These are phyloP conservation scores for Drosophila anceps DNA, from an alignment of 2,888 invertebrate species.

Conservation along the genomic window DNA sequence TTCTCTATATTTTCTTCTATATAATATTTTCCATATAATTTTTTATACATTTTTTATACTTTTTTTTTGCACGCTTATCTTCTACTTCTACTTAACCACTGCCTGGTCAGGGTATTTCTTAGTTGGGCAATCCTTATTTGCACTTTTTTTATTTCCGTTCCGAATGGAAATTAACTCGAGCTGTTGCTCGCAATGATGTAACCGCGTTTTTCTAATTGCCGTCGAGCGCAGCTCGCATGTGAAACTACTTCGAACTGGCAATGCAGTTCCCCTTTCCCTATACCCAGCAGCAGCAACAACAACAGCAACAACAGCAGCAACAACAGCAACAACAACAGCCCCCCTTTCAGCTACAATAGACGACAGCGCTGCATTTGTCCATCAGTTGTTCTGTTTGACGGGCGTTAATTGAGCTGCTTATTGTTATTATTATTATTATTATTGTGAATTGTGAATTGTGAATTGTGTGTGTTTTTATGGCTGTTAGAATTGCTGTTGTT, in stretches of 20 bases:
- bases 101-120: not conserved
- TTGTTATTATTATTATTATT: constrained; percentile 55
- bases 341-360: not conserved
- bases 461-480: constrained; percentile 8
- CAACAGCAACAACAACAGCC: not conserved
- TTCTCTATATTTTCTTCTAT: no score
- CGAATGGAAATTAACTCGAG: constrained; percentile 66
- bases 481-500: constrained; percentile 10
- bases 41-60: no score
- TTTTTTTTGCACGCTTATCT: no score
- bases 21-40: no score
- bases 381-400: constrained; percentile 29
- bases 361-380: not conserved
- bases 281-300: not conserved
- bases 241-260: constrained; percentile 70
- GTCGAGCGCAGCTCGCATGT: constrained; percentile 55
- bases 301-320: not conserved
- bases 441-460: constrained; percentile 22
- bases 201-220: constrained; percentile 72
- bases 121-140: not conserved
- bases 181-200: constrained; percentile 68
- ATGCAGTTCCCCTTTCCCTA: constrained; percentile 35
- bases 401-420: constrained; percentile 80
- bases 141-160: constrained; percentile 54
- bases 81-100: not conserved